These are phyloP conservation scores for Drosophila ironensis DNA, from an alignment of 1,140 invertebrate species.

Conservation along the genomic window DNA sequence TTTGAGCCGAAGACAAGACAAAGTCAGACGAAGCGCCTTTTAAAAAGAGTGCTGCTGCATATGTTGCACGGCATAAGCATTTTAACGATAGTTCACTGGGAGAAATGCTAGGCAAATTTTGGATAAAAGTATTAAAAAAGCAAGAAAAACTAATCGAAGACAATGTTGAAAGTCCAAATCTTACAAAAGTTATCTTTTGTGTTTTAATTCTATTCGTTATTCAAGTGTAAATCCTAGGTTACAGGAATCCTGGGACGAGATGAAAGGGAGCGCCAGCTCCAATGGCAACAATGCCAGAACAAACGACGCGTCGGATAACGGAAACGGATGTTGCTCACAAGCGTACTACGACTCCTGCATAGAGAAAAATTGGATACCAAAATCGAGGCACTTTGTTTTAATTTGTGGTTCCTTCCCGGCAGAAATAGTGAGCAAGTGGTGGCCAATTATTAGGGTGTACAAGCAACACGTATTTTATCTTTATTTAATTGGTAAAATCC, in stretches of 20 bases:
- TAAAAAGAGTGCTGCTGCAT: slow-evolving; percentile 59
- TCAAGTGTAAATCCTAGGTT: neutral
- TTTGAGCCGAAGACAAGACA: slow-evolving; percentile 56
- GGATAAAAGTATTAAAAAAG: too few relatives aligned
- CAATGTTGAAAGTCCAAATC: too few relatives aligned
- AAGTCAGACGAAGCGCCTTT: slow-evolving; percentile 24
- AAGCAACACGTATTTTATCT: too few relatives aligned
- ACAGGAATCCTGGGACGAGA: slow-evolving; percentile 3
- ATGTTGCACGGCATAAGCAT: slow-evolving; percentile 57
- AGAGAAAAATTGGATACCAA: too few relatives aligned
- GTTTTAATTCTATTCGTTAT: neutral
- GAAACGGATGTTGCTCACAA: slow-evolving; percentile 76
- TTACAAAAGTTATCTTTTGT: too few relatives aligned
- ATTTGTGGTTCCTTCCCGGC: too few relatives aligned
- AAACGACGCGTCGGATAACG: slow-evolving; percentile 67
- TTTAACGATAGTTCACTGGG: slow-evolving; percentile 32
- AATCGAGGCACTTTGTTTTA: too few relatives aligned
- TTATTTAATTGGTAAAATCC: too few relatives aligned
- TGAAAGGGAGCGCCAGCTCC: slow-evolving; percentile 15
- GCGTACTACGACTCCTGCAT: slow-evolving; percentile 34
- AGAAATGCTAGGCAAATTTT: too few relatives aligned
- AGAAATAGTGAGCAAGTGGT: too few relatives aligned
- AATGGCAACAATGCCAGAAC: slow-evolving; percentile 62
- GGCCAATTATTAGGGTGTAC: too few relatives aligned
- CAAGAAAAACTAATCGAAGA: too few relatives aligned